Percentiles rank a stretch among this genome's conserved stretches.
phyloP scores from a whole-genome alignment of 2,797 vertebrate genomes.

The Monodelphis domestica region DNA sequence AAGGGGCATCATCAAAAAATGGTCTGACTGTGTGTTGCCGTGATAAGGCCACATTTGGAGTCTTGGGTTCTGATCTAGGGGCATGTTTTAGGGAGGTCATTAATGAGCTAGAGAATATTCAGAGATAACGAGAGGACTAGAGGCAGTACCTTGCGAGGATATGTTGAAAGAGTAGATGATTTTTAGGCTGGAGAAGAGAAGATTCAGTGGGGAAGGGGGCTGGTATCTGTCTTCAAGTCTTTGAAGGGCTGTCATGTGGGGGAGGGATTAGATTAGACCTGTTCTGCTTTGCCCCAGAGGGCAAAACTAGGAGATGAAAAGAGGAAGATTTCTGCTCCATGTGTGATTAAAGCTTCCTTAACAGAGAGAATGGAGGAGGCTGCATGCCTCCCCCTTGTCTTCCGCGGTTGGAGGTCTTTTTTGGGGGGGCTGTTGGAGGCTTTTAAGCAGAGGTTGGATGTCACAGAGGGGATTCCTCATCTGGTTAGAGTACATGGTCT shows the following conservation, averaged over 20 bases:
- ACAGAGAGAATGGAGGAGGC: neutral
- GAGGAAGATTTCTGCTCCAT: neutral
- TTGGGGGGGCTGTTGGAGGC: neutral
- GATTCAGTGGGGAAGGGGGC: rapidly evolving
- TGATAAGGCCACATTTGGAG: neutral
- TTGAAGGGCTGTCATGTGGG: neutral
- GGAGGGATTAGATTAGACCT: neutral
- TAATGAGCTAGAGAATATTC: too few relatives aligned
- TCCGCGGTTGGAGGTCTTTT: too few relatives aligned
- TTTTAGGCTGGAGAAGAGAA: neutral
- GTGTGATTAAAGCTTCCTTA: neutral
- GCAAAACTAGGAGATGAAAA: neutral
- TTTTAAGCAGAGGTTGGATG: neutral
- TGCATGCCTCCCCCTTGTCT: too few relatives aligned
- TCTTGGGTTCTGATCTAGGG: neutral
- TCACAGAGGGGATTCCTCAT: neutral
- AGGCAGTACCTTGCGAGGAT: too few relatives aligned
- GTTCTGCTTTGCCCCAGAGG: neutral
- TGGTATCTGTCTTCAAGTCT: neutral
- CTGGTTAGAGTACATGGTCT: neutral
- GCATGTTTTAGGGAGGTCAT: neutral
- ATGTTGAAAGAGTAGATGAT: too few relatives aligned
- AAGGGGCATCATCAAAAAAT: neutral
- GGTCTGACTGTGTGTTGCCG: neutral
- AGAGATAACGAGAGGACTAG: too few relatives aligned